Evolutionary conservation across 2,113 vertebrate species (phyloP), one percentile per base, ranked within the genome.

Genomic region (Gallinago paraguaiae): DNA sequence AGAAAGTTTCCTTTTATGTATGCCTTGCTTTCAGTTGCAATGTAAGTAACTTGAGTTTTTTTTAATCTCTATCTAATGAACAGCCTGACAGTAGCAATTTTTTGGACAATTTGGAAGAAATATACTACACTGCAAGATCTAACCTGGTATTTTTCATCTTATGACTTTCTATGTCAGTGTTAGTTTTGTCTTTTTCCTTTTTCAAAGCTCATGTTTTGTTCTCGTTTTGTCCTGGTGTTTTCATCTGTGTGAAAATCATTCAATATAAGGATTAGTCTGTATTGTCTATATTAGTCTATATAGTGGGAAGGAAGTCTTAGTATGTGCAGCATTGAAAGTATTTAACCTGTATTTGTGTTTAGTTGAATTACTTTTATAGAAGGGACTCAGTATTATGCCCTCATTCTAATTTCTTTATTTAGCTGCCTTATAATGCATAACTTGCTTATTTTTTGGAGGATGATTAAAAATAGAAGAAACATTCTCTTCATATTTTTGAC

Each of bases 91-190:
- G 98, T 99, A 99, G 98, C 97, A 98, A 98, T 98, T 99, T 99
- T 99, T 99, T 99, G 98, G 99, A 99, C 99, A 99, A 98, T 99
- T 98, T 99, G 98, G 99, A 99, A 98, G 99, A 99, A 98, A 98
- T 99, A 97, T 99, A 99, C 99, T 99, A 99, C 99, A 99, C 99
- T 98, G 99, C 99, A 98, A 99, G 99, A 99, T 98, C 99, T 99
- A 99, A 99, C 98, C 98, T 99, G 99, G 99, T 99, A 99, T 98
- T 98, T 98, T 98, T 97, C 35, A 53, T 97, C 96, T 98, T 98
- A 97, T 94, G 88, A 94, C 96, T 98, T 97, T 98, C 95, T 98
- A 98, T 98, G 94, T 98, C 95, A 90, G 86, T 97, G 77, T 96
- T 97, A 96, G 92, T 98, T 97, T 98, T 96, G 92, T 95, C 95